Percentiles rank a stretch among this genome's conserved stretches.
Conservation (phyloP, 2,113 vertebrate genomes). For the Ranitomeya variabilis region DNA sequence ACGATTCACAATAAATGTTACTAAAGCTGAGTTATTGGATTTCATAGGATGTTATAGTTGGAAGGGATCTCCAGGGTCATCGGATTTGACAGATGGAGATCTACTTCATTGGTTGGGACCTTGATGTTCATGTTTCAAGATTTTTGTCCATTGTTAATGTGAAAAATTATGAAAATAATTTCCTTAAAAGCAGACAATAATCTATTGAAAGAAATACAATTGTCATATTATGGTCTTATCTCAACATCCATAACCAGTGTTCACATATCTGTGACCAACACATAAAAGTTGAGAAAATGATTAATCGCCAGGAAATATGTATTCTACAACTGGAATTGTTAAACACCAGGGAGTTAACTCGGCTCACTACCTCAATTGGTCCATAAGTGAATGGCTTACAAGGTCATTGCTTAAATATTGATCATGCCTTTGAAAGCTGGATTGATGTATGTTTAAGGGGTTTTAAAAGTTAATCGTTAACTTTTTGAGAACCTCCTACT, state of each 20-base stretch:
- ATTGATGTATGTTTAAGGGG: neutral
- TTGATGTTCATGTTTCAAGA: too few relatives aligned
- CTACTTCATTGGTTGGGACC: too few relatives aligned
- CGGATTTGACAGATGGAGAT: too few relatives aligned
- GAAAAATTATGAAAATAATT: too few relatives aligned
- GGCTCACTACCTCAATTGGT: neutral
- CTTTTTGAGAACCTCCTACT: neutral
- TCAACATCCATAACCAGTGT: neutral
- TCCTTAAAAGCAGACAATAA: too few relatives aligned
- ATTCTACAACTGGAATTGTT: neutral
- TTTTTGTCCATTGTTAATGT: too few relatives aligned
- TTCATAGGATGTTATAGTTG: too few relatives aligned
- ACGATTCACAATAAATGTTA: too few relatives aligned
- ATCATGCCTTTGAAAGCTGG: neutral
- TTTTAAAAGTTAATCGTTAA: neutral
- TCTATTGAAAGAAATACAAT: neutral
- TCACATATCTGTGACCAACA: neutral
- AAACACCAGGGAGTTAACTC: neutral
- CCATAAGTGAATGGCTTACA: neutral
- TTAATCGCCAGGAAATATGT: too few relatives aligned
- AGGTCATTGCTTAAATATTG: conserved; percentile 13
- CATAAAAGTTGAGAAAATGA: neutral
- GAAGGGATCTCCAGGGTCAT: too few relatives aligned
- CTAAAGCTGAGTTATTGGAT: too few relatives aligned
- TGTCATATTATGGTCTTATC: neutral